Evolutionary conservation across 2,888 invertebrate species (phyloP).

Genomic region (Caenorhabditis panamensis): DNA sequence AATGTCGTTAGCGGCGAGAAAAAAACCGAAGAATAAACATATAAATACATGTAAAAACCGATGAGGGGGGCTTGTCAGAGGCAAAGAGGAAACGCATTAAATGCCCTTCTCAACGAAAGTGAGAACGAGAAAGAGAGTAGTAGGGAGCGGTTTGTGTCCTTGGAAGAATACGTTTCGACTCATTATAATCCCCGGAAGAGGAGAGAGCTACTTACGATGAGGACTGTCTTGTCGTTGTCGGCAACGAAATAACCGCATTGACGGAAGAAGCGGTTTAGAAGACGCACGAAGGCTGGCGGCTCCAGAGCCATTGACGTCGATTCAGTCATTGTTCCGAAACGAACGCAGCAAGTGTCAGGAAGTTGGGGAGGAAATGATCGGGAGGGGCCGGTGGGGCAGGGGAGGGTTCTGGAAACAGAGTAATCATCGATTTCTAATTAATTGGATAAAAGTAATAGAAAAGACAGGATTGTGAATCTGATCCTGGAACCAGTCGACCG

Average conservation of each 20-base stretch:
- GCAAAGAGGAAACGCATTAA: conserved; percentile 22
- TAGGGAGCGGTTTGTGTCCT: conserved; percentile 24
- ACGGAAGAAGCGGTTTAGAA: conserved; percentile 66
- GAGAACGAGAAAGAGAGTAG: conserved; percentile 19
- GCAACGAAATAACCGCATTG: conserved; percentile 71
- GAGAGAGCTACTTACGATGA: conserved; percentile 66
- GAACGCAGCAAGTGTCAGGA: conserved; percentile 1
- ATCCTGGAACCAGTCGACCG: conserved; percentile 41
- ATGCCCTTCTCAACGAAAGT: conserved; percentile 50
- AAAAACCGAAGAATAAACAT: conserved; percentile 29
- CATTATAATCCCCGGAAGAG: conserved; percentile 26
- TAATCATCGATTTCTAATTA: conserved; percentile 29
- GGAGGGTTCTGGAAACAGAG: conserved; percentile 31
- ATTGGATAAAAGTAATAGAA: conserved; percentile 19
- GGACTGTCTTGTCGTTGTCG: conserved; percentile 69
- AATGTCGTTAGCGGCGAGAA: conserved; percentile 41
- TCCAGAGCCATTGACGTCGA: conserved; percentile 44
- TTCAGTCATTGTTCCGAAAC: conserved; percentile 34
- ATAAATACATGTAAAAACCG: conserved; percentile 34
- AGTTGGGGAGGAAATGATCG: conserved; percentile 18
- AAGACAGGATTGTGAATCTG: conserved; percentile 7
- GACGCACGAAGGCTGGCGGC: conserved; percentile 69
- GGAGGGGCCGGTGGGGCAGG: background rate
- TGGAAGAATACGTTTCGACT: conserved; percentile 16
- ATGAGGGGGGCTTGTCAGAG: conserved; percentile 10